Conservation (phyloP, 2,113 vertebrate species). For the Rhabdomys dilectus region DNA sequence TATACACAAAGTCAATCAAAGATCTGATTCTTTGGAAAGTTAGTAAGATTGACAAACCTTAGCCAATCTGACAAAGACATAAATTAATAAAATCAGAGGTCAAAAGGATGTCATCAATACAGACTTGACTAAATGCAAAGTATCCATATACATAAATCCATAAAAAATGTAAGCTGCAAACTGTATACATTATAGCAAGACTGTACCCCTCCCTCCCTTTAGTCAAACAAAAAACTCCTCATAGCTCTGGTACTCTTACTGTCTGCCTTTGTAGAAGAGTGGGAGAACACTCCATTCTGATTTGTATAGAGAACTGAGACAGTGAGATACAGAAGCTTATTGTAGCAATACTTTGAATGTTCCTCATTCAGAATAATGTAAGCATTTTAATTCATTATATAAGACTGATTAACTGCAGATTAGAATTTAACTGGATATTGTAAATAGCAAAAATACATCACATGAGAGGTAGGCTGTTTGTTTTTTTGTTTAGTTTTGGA, state of each 20-base stretch:
- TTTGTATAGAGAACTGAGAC: background rate
- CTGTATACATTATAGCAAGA: background rate
- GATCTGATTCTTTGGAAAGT: background rate
- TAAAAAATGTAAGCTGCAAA: background rate
- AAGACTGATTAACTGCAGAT: background rate
- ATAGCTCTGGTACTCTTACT: background rate
- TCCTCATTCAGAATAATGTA: background rate
- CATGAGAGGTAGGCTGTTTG: too few species aligned
- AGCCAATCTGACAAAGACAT: background rate
- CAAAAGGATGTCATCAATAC: background rate
- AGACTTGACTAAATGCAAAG: background rate
- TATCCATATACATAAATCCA: too few species aligned
- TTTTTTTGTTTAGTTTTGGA: background rate
- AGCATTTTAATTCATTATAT: background rate
- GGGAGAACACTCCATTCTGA: background rate
- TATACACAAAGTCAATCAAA: background rate
- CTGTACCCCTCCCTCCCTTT: background rate
- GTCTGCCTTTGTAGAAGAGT: too few species aligned
- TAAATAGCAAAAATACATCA: background rate
- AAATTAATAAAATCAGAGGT: background rate
- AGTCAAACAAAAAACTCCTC: background rate
- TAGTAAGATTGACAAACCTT: background rate
- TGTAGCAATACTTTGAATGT: background rate
- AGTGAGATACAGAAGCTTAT: fast-evolving
- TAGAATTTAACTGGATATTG: slow-evolving; percentile 25